Evolutionary conservation across 1,140 invertebrate species (phyloP).

Genomic region (Drosophila bocki): DNA sequence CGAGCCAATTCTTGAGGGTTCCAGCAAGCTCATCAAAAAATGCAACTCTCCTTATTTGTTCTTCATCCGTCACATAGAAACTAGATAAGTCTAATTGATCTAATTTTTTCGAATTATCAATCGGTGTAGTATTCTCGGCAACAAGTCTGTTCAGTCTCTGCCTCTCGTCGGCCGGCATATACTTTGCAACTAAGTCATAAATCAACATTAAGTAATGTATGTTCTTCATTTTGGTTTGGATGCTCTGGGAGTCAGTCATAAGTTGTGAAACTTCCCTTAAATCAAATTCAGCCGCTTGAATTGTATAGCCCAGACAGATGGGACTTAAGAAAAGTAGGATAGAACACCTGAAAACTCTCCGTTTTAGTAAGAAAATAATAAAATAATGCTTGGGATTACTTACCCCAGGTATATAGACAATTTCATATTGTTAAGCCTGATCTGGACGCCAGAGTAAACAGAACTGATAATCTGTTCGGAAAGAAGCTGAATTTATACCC

Average conservation of each 20-base stretch:
- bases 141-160: neutral
- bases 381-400: neutral
- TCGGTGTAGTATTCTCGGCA: neutral
- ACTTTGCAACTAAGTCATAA: neutral
- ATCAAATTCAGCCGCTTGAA: too few relatives aligned
- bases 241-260: neutral
- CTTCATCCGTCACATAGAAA: neutral
- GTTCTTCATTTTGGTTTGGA: neutral
- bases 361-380: neutral
- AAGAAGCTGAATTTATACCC: constrained; percentile 4
- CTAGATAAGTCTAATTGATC: too few relatives aligned
- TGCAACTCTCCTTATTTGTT: neutral
- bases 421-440: neutral
- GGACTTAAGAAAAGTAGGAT: neutral
- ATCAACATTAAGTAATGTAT: neutral
- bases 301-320: neutral
- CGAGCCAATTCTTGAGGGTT: neutral
- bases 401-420: neutral
- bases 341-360: neutral
- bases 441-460: neutral
- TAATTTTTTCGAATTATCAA: too few relatives aligned
- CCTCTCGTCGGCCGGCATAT: neutral
- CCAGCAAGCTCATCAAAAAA: constrained; percentile 2
- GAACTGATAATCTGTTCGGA: neutral
- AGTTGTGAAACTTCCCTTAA: neutral